Percentiles rank a stretch among this genome's conserved stretches.
Evolutionary conservation across 2,888 invertebrate species (phyloP).

Genomic region (Odiellus spinosus): DNA sequence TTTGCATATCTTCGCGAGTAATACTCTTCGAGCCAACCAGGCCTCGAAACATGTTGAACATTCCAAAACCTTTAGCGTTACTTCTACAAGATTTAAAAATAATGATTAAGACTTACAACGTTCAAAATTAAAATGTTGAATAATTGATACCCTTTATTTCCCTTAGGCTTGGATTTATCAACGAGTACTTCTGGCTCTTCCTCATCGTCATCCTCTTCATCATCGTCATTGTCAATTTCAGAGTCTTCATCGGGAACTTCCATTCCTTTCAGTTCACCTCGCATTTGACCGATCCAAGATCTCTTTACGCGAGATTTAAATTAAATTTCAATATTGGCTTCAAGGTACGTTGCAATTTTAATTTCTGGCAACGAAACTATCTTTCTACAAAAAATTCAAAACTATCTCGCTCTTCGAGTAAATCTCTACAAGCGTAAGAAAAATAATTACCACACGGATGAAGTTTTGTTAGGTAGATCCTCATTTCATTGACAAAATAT

Average conservation of each 20-base stretch:
- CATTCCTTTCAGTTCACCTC: constrained; percentile 31
- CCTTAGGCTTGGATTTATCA: background rate
- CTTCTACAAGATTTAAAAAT: constrained; percentile 1
- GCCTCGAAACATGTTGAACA: constrained; percentile 66
- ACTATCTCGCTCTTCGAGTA: too few species aligned
- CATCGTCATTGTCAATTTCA: constrained; percentile 21
- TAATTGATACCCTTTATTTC: background rate
- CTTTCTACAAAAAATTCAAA: too few species aligned
- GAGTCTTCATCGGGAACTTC: constrained; percentile 26
- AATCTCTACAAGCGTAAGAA: too few species aligned
- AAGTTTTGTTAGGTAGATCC: too few species aligned
- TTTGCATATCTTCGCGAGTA: constrained; percentile 58
- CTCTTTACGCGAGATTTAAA: constrained; percentile 21
- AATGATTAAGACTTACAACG: background rate
- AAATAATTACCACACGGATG: too few species aligned
- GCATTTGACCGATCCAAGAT: constrained; percentile 29
- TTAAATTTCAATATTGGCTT: too few species aligned
- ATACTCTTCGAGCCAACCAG: constrained; percentile 31
- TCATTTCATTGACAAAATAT: too few species aligned
- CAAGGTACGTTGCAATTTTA: too few species aligned
- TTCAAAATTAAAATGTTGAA: background rate
- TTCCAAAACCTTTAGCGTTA: constrained; percentile 34
- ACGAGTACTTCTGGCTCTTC: background rate
- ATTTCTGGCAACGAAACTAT: too few species aligned
- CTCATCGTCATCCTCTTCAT: constrained; percentile 4